Conservation (phyloP, 2,113 vertebrate species). For the Mobula birostris region DNA sequence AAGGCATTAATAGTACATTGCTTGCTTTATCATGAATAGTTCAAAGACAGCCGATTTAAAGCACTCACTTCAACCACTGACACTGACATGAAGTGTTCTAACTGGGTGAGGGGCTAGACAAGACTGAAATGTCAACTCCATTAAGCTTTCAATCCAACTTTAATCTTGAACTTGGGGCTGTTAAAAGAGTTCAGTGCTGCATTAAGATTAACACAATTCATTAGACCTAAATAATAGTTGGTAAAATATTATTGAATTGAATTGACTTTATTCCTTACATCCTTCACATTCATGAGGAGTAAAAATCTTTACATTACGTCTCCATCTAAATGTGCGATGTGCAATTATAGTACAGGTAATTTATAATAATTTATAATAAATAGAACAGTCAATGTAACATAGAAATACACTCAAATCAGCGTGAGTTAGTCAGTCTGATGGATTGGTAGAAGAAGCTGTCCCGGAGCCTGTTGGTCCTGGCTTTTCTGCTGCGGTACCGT, state of each 20-base stretch:
- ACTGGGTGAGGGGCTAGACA: neutral
- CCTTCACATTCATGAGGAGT: no score
- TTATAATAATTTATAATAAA: no score
- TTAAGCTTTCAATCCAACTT: neutral
- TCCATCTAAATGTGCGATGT: no score
- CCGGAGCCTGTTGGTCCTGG: no score
- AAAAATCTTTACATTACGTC: no score
- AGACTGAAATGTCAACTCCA: conserved; percentile 10
- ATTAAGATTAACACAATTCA: neutral
- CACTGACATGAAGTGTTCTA: neutral
- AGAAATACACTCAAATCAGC: no score
- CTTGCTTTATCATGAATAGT: neutral
- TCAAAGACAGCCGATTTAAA: neutral
- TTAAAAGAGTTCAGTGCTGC: neutral
- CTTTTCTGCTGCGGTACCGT: no score
- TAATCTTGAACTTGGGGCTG: neutral
- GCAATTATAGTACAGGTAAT: no score
- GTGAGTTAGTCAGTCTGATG: no score
- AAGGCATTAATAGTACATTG: neutral
- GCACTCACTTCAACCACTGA: neutral
- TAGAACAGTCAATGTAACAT: no score
- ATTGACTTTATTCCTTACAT: no score
- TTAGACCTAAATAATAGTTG: neutral
- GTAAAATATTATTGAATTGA: neutral
- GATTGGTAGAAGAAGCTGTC: no score